Percentiles rank a stretch among this genome's conserved stretches.
Conservation (phyloP, 2,888 invertebrate genomes). For the Polia nebulosa region DNA sequence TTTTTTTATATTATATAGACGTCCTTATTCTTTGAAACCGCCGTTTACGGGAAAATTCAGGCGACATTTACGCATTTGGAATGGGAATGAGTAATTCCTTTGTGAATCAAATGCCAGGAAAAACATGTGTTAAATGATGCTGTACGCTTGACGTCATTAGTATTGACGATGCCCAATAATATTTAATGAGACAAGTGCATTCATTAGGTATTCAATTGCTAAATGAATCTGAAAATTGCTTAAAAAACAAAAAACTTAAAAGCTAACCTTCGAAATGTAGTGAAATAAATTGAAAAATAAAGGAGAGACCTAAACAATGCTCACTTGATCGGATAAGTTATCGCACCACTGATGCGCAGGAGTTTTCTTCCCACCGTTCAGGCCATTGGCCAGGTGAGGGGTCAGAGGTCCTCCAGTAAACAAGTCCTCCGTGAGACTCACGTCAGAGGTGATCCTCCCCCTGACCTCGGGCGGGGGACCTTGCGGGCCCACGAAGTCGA, state of each 20-base stretch:
- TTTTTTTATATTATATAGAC: too few relatives aligned
- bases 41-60: conserved; percentile 19
- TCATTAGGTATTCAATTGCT: too few relatives aligned
- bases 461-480: conserved; percentile 81
- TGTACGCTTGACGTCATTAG: conserved; percentile 53
- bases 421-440: conserved; percentile 86
- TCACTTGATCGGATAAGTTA: conserved; percentile 92
- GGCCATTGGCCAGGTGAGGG: conserved; percentile 86
- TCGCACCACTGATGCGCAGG: conserved; percentile 91
- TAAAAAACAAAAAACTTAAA: too few relatives aligned
- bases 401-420: conserved; percentile 87
- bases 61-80: conserved; percentile 29
- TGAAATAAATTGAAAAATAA: background rate
- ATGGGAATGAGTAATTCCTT: conserved; percentile 54
- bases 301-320: conserved; percentile 51
- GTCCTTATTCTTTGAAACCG: background rate
- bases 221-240: conserved; percentile 21
- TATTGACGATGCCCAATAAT: conserved; percentile 26
- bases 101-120: conserved; percentile 61
- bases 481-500: conserved; percentile 94
- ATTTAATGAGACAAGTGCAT: conserved; percentile 15
- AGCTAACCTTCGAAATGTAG: background rate
- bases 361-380: conserved; percentile 91
- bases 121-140: conserved; percentile 47
- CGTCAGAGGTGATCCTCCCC: conserved; percentile 82